phyloP scores from a whole-genome alignment of 2,113 vertebrate genomes.

The Mionectes macconnelli region DNA sequence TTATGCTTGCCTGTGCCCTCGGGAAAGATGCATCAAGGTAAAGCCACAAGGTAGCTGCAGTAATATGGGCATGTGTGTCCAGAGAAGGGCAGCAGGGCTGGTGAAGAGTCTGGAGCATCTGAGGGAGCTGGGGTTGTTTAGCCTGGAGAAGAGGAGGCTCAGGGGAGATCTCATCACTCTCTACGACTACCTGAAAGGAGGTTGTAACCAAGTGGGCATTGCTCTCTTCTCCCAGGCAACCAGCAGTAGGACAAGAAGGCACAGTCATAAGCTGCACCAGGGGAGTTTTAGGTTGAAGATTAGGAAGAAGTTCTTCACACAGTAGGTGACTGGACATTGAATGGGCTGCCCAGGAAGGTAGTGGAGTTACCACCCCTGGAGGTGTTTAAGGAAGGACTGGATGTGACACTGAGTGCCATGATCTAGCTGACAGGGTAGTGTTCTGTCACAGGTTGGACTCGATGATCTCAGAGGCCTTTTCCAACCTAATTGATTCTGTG shows the following conservation, averaged over 20 bases:
- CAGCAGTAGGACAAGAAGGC: neutral
- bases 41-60: neutral
- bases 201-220: neutral
- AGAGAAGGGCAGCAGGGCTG: neutral
- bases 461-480: neutral
- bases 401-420: neutral
- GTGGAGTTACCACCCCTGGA: neutral
- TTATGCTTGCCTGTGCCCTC: neutral
- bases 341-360: neutral
- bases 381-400: neutral
- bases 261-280: neutral
- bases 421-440: neutral
- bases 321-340: neutral
- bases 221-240: neutral
- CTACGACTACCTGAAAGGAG: neutral
- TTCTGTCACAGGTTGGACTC: neutral
- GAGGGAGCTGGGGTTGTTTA: neutral
- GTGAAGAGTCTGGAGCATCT: neutral
- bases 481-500: neutral
- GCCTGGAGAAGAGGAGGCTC: neutral
- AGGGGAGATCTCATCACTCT: neutral
- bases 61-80: neutral
- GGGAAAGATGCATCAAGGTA: neutral
- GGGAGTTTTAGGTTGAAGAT: neutral
- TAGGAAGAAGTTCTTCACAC: neutral